Conservation (phyloP, 2,797 vertebrate species). For the Gymnoscopelus braueri region DNA sequence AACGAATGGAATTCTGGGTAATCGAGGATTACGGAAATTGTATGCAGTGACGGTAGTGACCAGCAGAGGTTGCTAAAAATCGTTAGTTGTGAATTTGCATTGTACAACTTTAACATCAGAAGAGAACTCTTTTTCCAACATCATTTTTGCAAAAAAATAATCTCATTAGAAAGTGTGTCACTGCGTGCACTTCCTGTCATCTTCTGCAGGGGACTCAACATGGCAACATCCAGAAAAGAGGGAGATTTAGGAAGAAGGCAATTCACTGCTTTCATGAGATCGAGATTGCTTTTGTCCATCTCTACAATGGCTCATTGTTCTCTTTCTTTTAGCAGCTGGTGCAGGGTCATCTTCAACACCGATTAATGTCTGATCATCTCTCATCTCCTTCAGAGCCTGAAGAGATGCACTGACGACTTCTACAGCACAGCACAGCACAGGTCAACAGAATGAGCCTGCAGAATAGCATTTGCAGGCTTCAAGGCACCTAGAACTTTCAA, state of each 20-base stretch:
- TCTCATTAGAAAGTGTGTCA: slow-evolving; percentile 2
- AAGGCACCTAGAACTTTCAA: neutral
- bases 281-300: slow-evolving; percentile 25
- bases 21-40: no score
- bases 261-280: slow-evolving; percentile 28
- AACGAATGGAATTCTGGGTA: no score
- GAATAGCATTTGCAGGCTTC: slow-evolving; percentile 6
- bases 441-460: slow-evolving; percentile 12
- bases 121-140: slow-evolving; percentile 17
- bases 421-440: slow-evolving; percentile 7
- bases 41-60: no score
- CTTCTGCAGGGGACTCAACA: slow-evolving; percentile 8
- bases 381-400: slow-evolving; percentile 5
- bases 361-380: neutral
- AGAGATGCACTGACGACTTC: slow-evolving; percentile 15
- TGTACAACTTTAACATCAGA: no score
- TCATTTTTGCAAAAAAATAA: neutral
- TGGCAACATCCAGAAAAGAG: neutral
- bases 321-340: slow-evolving; percentile 17
- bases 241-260: no score
- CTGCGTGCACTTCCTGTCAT: slow-evolving; percentile 9
- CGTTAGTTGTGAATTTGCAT: no score
- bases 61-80: no score
- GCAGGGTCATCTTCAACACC: neutral
- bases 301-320: slow-evolving; percentile 28